Conservation (phyloP, 1,140 invertebrate species). For the Anthonomus grandis region DNA sequence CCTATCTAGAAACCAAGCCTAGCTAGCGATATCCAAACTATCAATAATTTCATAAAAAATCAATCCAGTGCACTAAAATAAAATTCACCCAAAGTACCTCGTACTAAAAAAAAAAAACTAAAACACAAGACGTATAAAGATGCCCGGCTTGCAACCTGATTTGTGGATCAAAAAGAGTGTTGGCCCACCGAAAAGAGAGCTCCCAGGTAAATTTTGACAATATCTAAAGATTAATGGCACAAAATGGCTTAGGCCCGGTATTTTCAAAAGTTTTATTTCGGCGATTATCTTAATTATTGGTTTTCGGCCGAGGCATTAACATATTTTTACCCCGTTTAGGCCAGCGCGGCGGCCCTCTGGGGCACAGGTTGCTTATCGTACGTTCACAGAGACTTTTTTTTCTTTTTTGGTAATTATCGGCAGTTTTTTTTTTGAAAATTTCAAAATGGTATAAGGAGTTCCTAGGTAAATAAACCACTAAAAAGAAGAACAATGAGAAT, state of each 20-base stretch:
- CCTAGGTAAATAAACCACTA: too few species aligned
- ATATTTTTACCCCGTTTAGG: conserved; percentile 27
- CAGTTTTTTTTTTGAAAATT: background rate
- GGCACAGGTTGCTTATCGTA: background rate
- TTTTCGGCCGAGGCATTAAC: conserved; percentile 36
- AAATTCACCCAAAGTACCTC: too few species aligned
- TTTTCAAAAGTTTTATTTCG: conserved; percentile 36
- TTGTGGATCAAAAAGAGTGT: conserved; percentile 16
- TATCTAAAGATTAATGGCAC: conserved; percentile 38
- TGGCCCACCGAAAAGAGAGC: conserved; percentile 11
- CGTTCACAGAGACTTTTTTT: background rate
- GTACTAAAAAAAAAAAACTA: too few species aligned
- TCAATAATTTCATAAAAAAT: conserved; percentile 1
- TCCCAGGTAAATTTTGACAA: conserved; percentile 35
- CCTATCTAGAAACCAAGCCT: too few species aligned
- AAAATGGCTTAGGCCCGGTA: conserved; percentile 31
- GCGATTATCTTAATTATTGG: conserved; percentile 40
- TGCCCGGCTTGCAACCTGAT: conserved; percentile 11
- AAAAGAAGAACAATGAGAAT: too few species aligned
- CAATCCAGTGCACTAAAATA: too few species aligned
- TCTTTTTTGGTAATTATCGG: background rate
- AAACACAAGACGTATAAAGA: conserved; percentile 2
- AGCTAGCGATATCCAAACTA: background rate
- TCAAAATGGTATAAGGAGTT: too few species aligned
- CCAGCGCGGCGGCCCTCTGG: background rate